Conservation (phyloP, 2,113 vertebrate species). For the Periophthalmodon schlosseri region DNA sequence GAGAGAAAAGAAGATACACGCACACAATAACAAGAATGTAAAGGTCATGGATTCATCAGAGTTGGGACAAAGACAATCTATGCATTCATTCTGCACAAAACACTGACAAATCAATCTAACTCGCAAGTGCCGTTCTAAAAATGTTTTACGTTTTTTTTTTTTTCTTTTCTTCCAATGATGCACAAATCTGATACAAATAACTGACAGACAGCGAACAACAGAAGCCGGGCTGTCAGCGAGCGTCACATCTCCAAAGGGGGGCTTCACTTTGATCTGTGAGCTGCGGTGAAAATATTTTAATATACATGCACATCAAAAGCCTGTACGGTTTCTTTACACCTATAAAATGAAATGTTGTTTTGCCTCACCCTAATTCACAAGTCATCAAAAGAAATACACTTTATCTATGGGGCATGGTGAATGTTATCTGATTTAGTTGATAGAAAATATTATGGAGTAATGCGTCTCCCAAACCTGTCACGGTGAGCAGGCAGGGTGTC, state of each 20-base stretch:
- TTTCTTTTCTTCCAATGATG: slow-evolving; percentile 1
- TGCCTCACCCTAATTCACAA: background rate
- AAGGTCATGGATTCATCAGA: background rate
- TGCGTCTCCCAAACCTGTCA: slow-evolving; percentile 19
- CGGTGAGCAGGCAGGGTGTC: slow-evolving; percentile 31
- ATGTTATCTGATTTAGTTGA: background rate
- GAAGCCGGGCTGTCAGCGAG: slow-evolving; percentile 59
- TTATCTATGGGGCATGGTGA: slow-evolving; percentile 3
- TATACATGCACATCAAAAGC: slow-evolving; percentile 60
- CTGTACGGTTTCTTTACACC: background rate
- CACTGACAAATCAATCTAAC: slow-evolving; percentile 5
- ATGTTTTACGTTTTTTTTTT: background rate
- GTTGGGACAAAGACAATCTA: slow-evolving; percentile 2
- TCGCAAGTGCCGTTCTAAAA: background rate
- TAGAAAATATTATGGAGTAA: background rate
- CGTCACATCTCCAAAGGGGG: slow-evolving; percentile 55
- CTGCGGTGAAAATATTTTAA: slow-evolving; percentile 55
- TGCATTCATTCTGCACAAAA: slow-evolving; percentile 4
- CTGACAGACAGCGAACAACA: slow-evolving; percentile 55
- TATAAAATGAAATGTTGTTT: slow-evolving; percentile 26
- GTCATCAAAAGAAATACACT: slow-evolving; percentile 15
- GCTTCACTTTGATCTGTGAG: slow-evolving; percentile 61
- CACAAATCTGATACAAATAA: slow-evolving; percentile 24
- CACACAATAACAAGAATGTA: slow-evolving; percentile 13
- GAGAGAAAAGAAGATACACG: slow-evolving; percentile 25